Evolutionary conservation across 2,797 vertebrate genomes (phyloP), one percentile per base, ranked within the genome.

Genomic region (Cercopithecus neglectus): DNA sequence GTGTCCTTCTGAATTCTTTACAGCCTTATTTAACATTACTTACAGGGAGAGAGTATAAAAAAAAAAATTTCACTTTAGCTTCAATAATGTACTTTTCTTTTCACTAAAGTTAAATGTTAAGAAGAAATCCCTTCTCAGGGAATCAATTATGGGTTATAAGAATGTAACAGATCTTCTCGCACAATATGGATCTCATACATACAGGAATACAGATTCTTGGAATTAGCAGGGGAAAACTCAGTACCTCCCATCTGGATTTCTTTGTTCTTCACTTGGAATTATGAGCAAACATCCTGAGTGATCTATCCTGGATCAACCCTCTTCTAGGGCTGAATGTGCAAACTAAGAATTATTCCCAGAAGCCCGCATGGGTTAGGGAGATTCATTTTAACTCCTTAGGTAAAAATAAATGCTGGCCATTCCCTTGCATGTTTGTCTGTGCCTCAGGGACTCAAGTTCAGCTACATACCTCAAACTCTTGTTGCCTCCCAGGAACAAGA

Each of bases 1-100:
- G 96, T 98, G 98, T 98, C 97, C 96, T 72, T 74, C 97, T 97
- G 92, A 96, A 98, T 94, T 96, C 95, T 98, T 98, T 98, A 97
- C 94, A 50, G 36, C n/a, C 48, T 95, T 85, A 90, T 93, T 94
- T 92, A 92, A 94, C 9, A 81, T 59, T 70, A 89, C 30, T 94
- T 97, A 64, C 1, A 82, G 33, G 21, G 39, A 94, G 88, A 93
- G 46, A 39, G 6, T 86, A 95, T 50, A 44, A 75, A 88, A 88
- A 97, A 97, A 81, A 96, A 92, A 91, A 84, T 24, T 76, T 91
- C 86, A 57, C 59, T 84, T 91, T 78, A 78, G 55, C 22, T 79
- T 67, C 74, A 72, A 84, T 30, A 86, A 84, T 39, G 1, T 75
- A 33, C 26, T 41, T 46, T 89, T 91, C 88, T 95, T 91, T 80